Evolutionary conservation across 2,113 vertebrate genomes (phyloP), one percentile per base, ranked within the genome.

Genomic region (Chinchilla lanigera): DNA sequence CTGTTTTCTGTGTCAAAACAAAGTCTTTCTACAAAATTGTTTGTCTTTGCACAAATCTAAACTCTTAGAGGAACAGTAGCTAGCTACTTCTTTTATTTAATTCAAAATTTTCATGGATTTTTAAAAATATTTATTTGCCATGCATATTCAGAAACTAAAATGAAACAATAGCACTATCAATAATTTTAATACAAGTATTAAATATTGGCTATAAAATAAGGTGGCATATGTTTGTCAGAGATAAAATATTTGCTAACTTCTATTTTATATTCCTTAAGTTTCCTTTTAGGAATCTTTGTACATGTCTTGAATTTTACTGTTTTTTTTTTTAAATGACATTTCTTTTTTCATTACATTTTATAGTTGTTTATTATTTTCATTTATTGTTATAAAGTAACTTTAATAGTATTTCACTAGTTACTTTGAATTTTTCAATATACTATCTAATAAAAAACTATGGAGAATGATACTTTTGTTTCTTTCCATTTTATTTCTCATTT

Each of bases 41-140:
- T 2, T 86, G 16, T 5, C 4, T 1, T 33, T 41, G 41, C 1
- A 19, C 12, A 0, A 14, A 86, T 86, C 24, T 81, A 11, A 16
- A 24, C 1, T 65, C 4, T 77, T 92, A 28, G 13, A 75, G 35
- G 17, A 44, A 77, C 41, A 30, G 0, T 63, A 28, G 52, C 26
- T 10, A 26, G 5, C 75, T 26, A 3, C 67, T 67, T 67, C 24
- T 69, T 35, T 69, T 67, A 26, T 61, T 38, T 67, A 38, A 89
- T 60, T 86, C 17, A 81, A 7, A 81, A 33, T 44, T 60, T 89
- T 90, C 7, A 93, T 83, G 9, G 1, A 12, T 87, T 60, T 65
- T 93, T 89, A 41, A 20, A 93, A 75, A 52, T 75, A 7, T 65
- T 96, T 94, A 92, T 82, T 75, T 93, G 86, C 38, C 8, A 96